phyloP scores from a whole-genome alignment of 1,140 invertebrate species.

The Drosophila sp. region DNA sequence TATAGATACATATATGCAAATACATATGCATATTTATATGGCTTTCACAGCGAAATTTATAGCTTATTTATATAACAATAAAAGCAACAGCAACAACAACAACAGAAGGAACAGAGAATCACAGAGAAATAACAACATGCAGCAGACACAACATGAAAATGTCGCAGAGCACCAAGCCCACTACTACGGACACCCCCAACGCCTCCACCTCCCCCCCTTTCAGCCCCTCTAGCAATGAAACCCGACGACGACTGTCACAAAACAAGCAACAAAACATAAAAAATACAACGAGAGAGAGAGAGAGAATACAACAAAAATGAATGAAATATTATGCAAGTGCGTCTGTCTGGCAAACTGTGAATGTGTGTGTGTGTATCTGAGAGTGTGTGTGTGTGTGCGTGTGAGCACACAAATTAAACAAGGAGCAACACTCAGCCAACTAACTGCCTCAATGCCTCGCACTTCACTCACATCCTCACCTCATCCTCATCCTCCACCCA shows the following conservation, averaged over 20 bases:
- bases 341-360: conserved; percentile 38
- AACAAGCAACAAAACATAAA: conserved; percentile 16
- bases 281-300: conserved; percentile 6
- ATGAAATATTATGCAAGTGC: conserved; percentile 65
- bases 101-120: conserved; percentile 43
- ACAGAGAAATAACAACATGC: conserved; percentile 66
- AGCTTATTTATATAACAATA: conserved; percentile 76
- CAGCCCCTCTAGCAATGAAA: neutral
- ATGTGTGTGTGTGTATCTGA: conserved; percentile 8
- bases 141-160: conserved; percentile 64
- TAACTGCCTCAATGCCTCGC: conserved; percentile 30
- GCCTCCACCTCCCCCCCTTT: neutral
- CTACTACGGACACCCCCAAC: neutral
- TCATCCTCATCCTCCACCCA: neutral
- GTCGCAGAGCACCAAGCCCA: conserved; percentile 30
- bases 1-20: conserved; percentile 30
- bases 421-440: conserved; percentile 61
- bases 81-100: conserved; percentile 47
- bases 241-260: conserved; percentile 31
- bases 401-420: conserved; percentile 68
- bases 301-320: conserved; percentile 19
- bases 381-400: conserved; percentile 28
- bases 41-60: conserved; percentile 69
- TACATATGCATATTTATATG: conserved; percentile 36
- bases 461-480: neutral